Evolutionary conservation across 2,113 vertebrate genomes (phyloP).

Genomic region (Mesoclemmys tuberculata): DNA sequence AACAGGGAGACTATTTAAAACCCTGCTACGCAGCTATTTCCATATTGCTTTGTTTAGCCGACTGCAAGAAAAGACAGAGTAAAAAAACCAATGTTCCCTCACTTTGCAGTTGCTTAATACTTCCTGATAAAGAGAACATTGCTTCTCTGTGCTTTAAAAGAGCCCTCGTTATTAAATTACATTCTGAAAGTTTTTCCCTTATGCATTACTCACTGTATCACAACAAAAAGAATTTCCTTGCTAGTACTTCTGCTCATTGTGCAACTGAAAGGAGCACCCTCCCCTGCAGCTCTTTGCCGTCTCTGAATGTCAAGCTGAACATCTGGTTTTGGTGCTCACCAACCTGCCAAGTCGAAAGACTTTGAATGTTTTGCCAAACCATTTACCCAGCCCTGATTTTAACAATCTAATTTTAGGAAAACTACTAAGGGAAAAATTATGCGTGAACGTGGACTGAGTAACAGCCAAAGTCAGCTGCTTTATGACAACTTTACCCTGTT

Average conservation of each 20-base stretch:
- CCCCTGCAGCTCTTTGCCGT: conserved; percentile 19
- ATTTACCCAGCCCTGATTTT: conserved; percentile 52
- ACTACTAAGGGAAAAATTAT: conserved; percentile 22
- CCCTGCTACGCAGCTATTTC: background rate
- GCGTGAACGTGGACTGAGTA: conserved; percentile 9
- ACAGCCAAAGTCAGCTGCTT: conserved; percentile 44
- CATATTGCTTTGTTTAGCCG: background rate
- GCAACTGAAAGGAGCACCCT: background rate
- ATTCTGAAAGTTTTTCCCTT: background rate
- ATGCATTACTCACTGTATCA: background rate
- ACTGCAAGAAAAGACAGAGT: background rate
- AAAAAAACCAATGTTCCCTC: background rate
- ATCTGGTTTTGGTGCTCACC: conserved; percentile 56
- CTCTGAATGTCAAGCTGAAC: conserved; percentile 13
- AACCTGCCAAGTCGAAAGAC: conserved; percentile 8
- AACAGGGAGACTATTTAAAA: conserved; percentile 1
- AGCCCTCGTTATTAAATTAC: background rate
- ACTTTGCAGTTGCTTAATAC: background rate
- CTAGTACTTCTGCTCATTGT: conserved; percentile 8
- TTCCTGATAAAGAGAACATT: conserved; percentile 1
- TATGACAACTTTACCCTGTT: background rate
- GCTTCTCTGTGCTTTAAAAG: conserved; percentile 1
- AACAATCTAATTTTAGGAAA: conserved; percentile 38
- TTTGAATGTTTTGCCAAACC: conserved; percentile 53
- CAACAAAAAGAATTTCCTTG: background rate